Evolutionary conservation across 2,113 vertebrate species (phyloP), one percentile per base, ranked within the genome.

Genomic region (Romanogobio albipinnatus): DNA sequence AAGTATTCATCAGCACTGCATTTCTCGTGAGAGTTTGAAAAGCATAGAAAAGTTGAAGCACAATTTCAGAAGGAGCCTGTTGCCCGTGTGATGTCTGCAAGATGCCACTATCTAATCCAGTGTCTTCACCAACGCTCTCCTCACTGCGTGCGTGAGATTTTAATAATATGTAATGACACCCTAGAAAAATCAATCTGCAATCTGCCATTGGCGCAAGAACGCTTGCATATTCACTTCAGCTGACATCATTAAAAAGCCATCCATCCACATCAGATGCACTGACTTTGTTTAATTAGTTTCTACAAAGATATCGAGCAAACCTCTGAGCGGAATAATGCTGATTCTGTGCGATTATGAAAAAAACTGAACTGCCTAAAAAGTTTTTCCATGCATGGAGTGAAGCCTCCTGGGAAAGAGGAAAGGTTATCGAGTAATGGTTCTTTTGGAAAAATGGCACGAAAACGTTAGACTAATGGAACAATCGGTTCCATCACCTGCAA

Each of bases 191-290:
- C 95, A 93, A 95, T 96, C 88, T 83, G 91, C 89, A 94, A 94
- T 95, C 93, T 94, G 92, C 90, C 90, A 87, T 75, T 81, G 86
- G 86, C 45, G 87, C 87, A 85, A 90, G 81, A 82, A 83, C 51
- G 87, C 93, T 94, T 96, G 95, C 95, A 95, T 94, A 93, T 95
- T 95, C 95, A 94, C 93, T 93, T 93, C 90, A 86, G 90, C 90
- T 93, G 92, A 95, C 96, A 96, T 97, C 94, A 96, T 98, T 96
- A 97, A 96, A 97, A 96, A 94, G 86, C 88, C 95, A 97, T 98
- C 96, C 92, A 93, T 98, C 95, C 86, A 92, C 92, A 95, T 96
- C 96, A 93, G 64, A 29, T 77, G 87, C 74, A 84, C 91, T 83
- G 92, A 94, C 93, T 89, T 56, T 89, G 90, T 93, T 96, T 99